These are phyloP conservation scores for Sylvietta virens DNA, from an alignment of 2,113 vertebrate genomes.

Conservation along the genomic window DNA sequence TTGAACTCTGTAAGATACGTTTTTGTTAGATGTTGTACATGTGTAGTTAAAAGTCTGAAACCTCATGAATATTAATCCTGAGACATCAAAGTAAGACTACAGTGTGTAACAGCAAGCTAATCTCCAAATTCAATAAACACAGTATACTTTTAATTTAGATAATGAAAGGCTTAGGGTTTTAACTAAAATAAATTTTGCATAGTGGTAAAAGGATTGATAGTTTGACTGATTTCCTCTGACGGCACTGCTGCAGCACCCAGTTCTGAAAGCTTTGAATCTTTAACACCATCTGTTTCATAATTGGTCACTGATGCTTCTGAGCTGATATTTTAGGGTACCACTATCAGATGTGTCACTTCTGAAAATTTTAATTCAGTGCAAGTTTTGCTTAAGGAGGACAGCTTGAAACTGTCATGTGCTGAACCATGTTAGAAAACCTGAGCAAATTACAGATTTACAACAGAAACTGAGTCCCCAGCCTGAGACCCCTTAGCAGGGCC, in stretches of 20 bases:
- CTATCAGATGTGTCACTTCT: not conserved
- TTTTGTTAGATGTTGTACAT: not conserved
- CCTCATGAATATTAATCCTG: constrained; percentile 36
- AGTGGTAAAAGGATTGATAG: not conserved
- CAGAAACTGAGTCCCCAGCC: not conserved
- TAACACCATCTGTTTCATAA: not conserved
- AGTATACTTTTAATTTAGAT: constrained; percentile 51
- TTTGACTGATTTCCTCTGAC: constrained; percentile 6
- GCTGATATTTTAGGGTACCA: not conserved
- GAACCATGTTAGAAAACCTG: not conserved
- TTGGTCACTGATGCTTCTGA: not conserved
- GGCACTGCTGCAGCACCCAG: not conserved
- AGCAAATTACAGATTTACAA: not conserved
- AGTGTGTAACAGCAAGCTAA: not conserved
- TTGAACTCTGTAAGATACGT: not conserved
- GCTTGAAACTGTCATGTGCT: not conserved
- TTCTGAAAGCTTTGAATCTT: not conserved
- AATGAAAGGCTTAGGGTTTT: constrained; percentile 28
- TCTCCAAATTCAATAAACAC: constrained; percentile 14
- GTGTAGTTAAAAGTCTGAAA: constrained; percentile 28
- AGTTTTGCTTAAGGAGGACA: not conserved
- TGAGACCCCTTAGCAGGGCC: not conserved
- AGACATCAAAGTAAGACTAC: not conserved
- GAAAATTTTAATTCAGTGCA: not conserved
- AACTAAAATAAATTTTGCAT: not conserved